phyloP scores from a whole-genome alignment of 2,113 vertebrate species.

The Paralichthys olivaceus region DNA sequence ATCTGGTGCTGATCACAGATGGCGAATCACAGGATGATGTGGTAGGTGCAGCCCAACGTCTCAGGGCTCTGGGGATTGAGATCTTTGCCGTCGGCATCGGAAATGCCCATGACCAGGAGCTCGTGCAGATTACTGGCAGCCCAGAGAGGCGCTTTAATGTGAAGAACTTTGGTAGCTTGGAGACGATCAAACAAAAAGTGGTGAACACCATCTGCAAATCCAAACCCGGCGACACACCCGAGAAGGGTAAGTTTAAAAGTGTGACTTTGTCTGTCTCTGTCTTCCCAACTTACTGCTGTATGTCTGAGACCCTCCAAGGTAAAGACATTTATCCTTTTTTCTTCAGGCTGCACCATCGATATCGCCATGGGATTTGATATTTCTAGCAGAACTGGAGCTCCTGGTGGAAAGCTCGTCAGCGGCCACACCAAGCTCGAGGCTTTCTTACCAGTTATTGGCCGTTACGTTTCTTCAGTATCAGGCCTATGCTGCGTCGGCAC shows the following conservation, averaged over 20 bases:
- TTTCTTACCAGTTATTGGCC: constrained; percentile 79
- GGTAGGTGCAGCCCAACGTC: constrained; percentile 46
- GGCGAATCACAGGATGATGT: constrained; percentile 74
- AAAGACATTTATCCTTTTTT: not conserved
- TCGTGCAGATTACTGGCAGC: constrained; percentile 76
- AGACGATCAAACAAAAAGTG: constrained; percentile 68
- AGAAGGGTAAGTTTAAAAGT: constrained; percentile 8
- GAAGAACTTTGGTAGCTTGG: constrained; percentile 68
- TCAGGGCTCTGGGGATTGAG: constrained; percentile 59
- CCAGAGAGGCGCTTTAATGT: constrained; percentile 66
- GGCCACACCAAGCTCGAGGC: constrained; percentile 71
- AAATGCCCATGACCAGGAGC: constrained; percentile 58
- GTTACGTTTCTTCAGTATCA: constrained; percentile 66
- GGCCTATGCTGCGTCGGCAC: constrained; percentile 78
- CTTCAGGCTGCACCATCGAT: constrained; percentile 84
- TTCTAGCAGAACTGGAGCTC: constrained; percentile 49
- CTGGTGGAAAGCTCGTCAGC: constrained; percentile 44
- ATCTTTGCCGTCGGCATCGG: constrained; percentile 82
- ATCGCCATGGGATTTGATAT: constrained; percentile 88
- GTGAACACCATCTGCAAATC: constrained; percentile 74
- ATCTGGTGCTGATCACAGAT: constrained; percentile 85
- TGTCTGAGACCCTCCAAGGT: not conserved
- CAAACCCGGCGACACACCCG: accelerated
- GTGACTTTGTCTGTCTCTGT: not conserved
- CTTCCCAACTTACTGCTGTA: not conserved